Evolutionary conservation across 2,113 vertebrate species (phyloP), one percentile per base, ranked within the genome.

Genomic region (Motacilla alba): DNA sequence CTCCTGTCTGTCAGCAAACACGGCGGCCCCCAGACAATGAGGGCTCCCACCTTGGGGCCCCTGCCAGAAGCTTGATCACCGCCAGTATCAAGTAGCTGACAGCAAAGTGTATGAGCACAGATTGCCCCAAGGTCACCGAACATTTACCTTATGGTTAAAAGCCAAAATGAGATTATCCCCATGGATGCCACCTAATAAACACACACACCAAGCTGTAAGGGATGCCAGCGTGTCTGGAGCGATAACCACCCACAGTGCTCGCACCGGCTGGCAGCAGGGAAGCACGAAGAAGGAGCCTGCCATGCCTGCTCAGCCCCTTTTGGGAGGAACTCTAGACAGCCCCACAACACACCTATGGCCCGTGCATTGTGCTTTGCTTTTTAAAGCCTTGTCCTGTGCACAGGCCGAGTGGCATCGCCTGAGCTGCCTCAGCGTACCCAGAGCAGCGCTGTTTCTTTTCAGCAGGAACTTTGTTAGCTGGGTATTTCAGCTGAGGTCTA

Each of bases 141-240:
- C 90, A 66, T 70, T 72, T 67, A 94, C 87, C 83, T 95, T 64
- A 89, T 37, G 83, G 92, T 88, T 77, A 92, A 79, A 96, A 94
- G 95, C 89, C 94, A 95, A 92, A 95, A 94, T 10, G 49, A 93
- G 94, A 95, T 95, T 96, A 97, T 94, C 91, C 69, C 88, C 58
- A 69, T 5, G 33, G 83, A 96, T 95, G 94, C 89, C 89, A 93
- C 85, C 91, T 83, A 94, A 94, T 87, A 94, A 96, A 95, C 80
- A 91, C 63, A 73, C 59, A 52, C 56, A 66, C 20, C 47, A 50
- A 52, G 73, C 64, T 68, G 50, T 2, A 35, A 92, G 64, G 53
- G 75, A 88, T 95, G 91, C 80, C 92, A 93, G 1, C 33, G 43
- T 28, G 68, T 69, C 89, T 80, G 62, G 21, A 69, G 82, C 1